These are phyloP conservation scores for Epirrhoe tristata DNA, from an alignment of 2,888 invertebrate species.

Conservation along the genomic window DNA sequence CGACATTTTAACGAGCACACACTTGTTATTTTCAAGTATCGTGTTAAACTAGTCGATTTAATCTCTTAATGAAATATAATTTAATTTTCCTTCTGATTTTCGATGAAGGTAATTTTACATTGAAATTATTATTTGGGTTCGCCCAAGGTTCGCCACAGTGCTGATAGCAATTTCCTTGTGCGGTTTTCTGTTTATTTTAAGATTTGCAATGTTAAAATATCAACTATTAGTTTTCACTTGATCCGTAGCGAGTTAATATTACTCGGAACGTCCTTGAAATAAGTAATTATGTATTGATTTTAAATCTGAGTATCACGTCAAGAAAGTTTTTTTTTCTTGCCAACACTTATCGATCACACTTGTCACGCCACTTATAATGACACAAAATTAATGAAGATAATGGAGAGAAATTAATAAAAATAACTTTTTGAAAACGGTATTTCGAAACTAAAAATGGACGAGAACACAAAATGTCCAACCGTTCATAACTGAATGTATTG, in stretches of 20 bases:
- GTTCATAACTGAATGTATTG: slow-evolving; percentile 62
- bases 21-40: slow-evolving; percentile 15
- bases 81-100: slow-evolving; percentile 24
- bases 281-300: slow-evolving; percentile 35
- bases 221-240: neutral
- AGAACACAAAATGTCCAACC: slow-evolving; percentile 42
- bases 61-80: slow-evolving; percentile 4
- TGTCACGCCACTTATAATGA: neutral
- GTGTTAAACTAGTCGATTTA: slow-evolving; percentile 6
- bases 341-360: slow-evolving; percentile 9
- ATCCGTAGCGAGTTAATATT: slow-evolving; percentile 1
- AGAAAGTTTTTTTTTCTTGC: slow-evolving; percentile 6
- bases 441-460: slow-evolving; percentile 1
- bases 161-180: neutral
- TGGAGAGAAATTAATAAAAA: neutral
- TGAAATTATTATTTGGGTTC: neutral
- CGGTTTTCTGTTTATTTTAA: neutral
- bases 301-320: slow-evolving; percentile 10
- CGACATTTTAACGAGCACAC: slow-evolving; percentile 53
- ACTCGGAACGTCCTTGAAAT: slow-evolving; percentile 24
- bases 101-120: slow-evolving; percentile 14
- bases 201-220: neutral
- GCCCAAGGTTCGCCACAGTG: neutral
- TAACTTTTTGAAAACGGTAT: neutral
- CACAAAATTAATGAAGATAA: neutral